phyloP scores from a whole-genome alignment of 2,888 invertebrate genomes.

The Litoditis marina region DNA sequence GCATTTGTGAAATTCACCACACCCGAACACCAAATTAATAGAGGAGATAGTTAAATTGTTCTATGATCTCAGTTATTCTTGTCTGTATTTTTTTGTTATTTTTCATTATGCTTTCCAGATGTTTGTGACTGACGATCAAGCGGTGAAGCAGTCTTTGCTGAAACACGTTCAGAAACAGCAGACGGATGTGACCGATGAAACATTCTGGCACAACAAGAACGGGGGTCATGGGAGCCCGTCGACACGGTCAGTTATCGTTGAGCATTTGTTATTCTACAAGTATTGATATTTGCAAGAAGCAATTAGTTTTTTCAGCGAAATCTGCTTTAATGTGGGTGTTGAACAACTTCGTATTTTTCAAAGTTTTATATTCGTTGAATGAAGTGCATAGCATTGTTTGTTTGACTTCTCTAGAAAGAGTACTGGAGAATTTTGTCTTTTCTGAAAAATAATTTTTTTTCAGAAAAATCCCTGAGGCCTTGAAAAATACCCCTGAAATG shows the following conservation, averaged over 20 bases:
- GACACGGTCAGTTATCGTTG: neutral
- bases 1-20: neutral
- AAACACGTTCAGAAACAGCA: conserved; percentile 42
- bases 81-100: neutral
- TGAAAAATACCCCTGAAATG: conserved; percentile 36
- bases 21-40: too few relatives aligned
- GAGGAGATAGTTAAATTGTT: neutral
- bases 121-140: conserved; percentile 50
- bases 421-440: neutral
- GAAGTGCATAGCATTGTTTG: too few relatives aligned
- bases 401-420: too few relatives aligned
- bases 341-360: too few relatives aligned
- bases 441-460: neutral
- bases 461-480: conserved; percentile 24
- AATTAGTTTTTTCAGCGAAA: too few relatives aligned
- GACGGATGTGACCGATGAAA: conserved; percentile 53
- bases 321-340: too few relatives aligned
- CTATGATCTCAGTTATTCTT: neutral
- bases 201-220: conserved; percentile 56
- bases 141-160: conserved; percentile 45
- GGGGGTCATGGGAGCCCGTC: conserved; percentile 8
- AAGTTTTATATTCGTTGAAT: too few relatives aligned
- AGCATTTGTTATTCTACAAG: too few relatives aligned
- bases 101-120: conserved; percentile 34
- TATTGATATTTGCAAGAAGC: neutral